A percentile compares a stretch with the other conserved stretches of the same genome.
Evolutionary conservation across 1,140 invertebrate species (phyloP).

Genomic region (Pogonus chalceus): DNA sequence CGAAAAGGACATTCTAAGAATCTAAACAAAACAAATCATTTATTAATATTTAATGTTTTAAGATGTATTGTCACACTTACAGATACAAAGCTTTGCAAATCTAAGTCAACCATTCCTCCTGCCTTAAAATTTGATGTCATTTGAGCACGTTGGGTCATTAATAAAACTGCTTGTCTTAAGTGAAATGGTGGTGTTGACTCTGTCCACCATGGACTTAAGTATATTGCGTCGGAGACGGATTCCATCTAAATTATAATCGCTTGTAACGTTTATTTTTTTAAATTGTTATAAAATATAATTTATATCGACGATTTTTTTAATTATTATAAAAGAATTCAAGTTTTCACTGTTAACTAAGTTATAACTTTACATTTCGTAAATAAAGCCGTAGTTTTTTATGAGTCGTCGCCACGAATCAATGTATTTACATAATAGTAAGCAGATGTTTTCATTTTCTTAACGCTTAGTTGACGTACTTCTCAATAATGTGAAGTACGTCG

Average conservation of each 20-base stretch:
- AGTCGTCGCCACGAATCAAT: too few species aligned
- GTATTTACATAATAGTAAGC: too few species aligned
- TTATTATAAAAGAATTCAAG: too few species aligned
- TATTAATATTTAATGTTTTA: not conserved
- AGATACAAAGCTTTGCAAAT: not conserved
- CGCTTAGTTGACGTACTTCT: too few species aligned
- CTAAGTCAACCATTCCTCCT: not conserved
- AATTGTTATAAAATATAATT: too few species aligned
- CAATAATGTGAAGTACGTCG: too few species aligned
- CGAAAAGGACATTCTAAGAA: not conserved
- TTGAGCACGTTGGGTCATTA: not conserved
- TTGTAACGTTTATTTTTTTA: too few species aligned
- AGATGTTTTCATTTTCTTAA: too few species aligned
- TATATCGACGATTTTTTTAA: too few species aligned
- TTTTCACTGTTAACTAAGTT: too few species aligned
- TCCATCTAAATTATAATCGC: not conserved
- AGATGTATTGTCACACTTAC: not conserved
- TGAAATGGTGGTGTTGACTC: not conserved
- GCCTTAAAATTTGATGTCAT: not conserved
- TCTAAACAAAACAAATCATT: conserved; percentile 2
- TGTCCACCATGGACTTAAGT: not conserved
- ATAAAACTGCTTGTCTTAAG: not conserved
- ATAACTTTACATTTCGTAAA: too few species aligned
- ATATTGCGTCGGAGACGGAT: not conserved
- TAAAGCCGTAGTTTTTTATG: too few species aligned